phyloP scores from a whole-genome alignment of 2,888 invertebrate genomes.

The Aspidiotus destructor region DNA sequence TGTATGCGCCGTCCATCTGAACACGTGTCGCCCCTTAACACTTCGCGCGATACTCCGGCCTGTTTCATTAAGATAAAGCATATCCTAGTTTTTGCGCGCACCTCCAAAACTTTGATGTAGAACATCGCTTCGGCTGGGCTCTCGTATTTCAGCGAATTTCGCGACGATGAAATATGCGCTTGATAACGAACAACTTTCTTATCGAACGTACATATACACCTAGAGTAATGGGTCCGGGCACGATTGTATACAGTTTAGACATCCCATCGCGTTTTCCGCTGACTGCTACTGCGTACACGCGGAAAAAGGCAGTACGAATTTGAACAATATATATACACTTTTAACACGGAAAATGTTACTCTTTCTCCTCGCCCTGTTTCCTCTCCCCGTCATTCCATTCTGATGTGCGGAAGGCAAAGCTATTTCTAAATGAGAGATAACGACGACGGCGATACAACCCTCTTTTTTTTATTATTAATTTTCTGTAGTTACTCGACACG shows the following conservation, averaged over 20 bases:
- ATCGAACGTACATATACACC: slow-evolving; percentile 1
- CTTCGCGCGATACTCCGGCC: slow-evolving; percentile 26
- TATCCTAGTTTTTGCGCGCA: background rate
- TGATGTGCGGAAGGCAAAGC: background rate
- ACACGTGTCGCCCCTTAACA: slow-evolving; percentile 32
- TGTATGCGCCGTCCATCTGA: background rate
- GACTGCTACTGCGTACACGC: background rate
- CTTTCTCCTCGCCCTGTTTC: too few species aligned
- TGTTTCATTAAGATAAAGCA: slow-evolving; percentile 32
- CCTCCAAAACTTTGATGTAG: background rate
- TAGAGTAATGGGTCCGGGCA: too few species aligned
- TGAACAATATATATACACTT: background rate
- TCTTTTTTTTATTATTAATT: slow-evolving; percentile 25
- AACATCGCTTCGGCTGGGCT: background rate
- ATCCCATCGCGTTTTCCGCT: too few species aligned
- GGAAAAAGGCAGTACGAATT: background rate
- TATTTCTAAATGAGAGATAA: slow-evolving; percentile 27
- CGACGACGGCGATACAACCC: slow-evolving; percentile 5
- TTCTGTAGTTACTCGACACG: slow-evolving; percentile 26
- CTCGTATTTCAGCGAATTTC: background rate
- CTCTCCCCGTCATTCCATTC: too few species aligned
- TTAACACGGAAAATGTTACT: background rate
- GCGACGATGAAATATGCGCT: slow-evolving; percentile 13
- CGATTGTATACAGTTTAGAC: too few species aligned
- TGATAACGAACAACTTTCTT: background rate